Conservation (phyloP, 2,113 vertebrate species). For the Alligator sinensis region DNA sequence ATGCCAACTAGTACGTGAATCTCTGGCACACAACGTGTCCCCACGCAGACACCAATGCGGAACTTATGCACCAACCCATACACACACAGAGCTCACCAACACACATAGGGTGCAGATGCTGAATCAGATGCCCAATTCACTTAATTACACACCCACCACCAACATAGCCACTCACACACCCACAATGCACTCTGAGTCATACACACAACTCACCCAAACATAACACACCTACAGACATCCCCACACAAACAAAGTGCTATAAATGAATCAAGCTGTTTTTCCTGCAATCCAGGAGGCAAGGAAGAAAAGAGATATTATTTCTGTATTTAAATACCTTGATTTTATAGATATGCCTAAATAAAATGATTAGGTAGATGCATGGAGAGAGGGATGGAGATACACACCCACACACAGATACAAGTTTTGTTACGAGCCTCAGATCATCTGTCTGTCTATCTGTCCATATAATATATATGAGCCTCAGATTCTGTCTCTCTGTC, state of each 20-base stretch:
- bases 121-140: neutral
- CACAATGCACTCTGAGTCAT: neutral
- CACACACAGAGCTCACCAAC: accelerated
- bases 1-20: neutral
- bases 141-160: conserved; percentile 8
- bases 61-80: accelerated
- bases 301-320: neutral
- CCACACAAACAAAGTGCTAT: neutral
- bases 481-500: too few relatives aligned
- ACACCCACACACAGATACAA: too few relatives aligned
- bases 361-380: neutral
- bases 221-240: neutral
- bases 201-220: too few relatives aligned
- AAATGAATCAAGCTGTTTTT: neutral
- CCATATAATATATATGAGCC: too few relatives aligned
- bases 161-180: neutral
- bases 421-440: neutral
- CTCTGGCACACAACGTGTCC: neutral
- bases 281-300: neutral
- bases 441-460: neutral
- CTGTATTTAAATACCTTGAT: neutral
- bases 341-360: neutral
- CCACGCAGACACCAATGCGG: too few relatives aligned
- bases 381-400: neutral
- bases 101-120: neutral